Evolutionary conservation across 2,113 vertebrate species (phyloP), one percentile per base, ranked within the genome.

Genomic region (Hippocampus guttulatus): DNA sequence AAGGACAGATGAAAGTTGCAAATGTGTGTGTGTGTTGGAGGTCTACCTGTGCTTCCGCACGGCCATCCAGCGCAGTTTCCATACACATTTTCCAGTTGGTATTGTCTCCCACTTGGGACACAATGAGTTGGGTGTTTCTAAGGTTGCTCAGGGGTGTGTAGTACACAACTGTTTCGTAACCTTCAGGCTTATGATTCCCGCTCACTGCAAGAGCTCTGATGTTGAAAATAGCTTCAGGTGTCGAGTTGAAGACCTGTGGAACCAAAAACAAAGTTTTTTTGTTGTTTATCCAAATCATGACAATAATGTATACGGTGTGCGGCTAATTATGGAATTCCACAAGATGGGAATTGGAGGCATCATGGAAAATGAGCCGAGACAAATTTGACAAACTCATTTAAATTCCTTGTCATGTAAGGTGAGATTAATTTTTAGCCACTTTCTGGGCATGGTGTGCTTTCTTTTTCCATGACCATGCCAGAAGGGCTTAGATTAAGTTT

Each of bases 41-140:
- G 15, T 61, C 30, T 88, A 92, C 92, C 89, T 84, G 90, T 62
- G 77, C 43, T 52, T 75, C 65, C 0, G 41, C 10, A 1, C 60
- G 68, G 30, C 33, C 43, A 10, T 79, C 55, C 52, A 86, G 1
- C 20, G 54, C 74, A 33, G 78, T 71, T 68, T 92, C 84, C 1
- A 88, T 38, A 38, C 90, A 93, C 76, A 92, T 81, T 81, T 91
- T 93, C 92, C 92, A 93, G 86, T 92, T 93, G 67, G 81, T 78
- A 49, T 86, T 80, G 18, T 87, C 77, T 63, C 84, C 89, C 20
- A 90, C 65, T 52, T 91, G 81, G 9, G 90, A 92, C 64, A 91
- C 43, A 10, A 92, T 88, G 67, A 93, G 33, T 49, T 92, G 87
- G 16, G 68, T n/a, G 11, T 79, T 81, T 4, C 74, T 40, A n/a